Percentiles rank a stretch among this genome's conserved stretches.
Conservation (phyloP, 2,113 vertebrate genomes). For the Dolichotis patagonum region DNA sequence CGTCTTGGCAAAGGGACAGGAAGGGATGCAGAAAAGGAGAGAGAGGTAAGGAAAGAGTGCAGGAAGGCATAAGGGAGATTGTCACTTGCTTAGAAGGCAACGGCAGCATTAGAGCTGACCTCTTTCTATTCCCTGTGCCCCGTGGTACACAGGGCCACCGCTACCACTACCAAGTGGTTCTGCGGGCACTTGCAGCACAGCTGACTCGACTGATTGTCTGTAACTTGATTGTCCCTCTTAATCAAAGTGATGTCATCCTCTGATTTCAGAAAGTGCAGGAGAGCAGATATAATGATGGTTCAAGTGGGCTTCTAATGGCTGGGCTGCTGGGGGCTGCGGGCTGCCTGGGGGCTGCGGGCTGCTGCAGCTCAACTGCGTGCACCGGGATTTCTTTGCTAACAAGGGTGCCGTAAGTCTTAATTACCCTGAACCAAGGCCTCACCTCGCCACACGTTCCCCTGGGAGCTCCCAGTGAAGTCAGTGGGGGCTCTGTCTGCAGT, state of each 20-base stretch:
- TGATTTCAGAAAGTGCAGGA: slow-evolving; percentile 68
- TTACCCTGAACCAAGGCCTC: slow-evolving; percentile 67
- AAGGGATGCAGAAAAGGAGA: background rate
- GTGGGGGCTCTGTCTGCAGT: slow-evolving; percentile 53
- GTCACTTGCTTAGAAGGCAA: background rate
- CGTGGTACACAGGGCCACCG: background rate
- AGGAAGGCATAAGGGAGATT: background rate
- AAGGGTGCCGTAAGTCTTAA: slow-evolving; percentile 71
- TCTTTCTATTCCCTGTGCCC: background rate
- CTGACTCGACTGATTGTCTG: slow-evolving; percentile 48
- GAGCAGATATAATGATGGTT: slow-evolving; percentile 35
- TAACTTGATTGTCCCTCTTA: slow-evolving; percentile 36
- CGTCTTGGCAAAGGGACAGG: background rate
- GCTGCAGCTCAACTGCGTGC: background rate
- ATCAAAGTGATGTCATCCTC: slow-evolving; percentile 69
- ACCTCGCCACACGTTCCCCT: slow-evolving; percentile 25
- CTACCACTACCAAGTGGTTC: background rate
- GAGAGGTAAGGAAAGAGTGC: background rate
- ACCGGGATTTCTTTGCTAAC: background rate
- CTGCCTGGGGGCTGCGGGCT: background rate
- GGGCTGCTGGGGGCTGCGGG: background rate
- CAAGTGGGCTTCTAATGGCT: slow-evolving; percentile 9
- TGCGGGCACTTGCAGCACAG: background rate
- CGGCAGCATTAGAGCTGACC: background rate
- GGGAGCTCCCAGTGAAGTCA: slow-evolving; percentile 64